Conservation (phyloP, 2,888 invertebrate species). For the Chironomus tentans region DNA sequence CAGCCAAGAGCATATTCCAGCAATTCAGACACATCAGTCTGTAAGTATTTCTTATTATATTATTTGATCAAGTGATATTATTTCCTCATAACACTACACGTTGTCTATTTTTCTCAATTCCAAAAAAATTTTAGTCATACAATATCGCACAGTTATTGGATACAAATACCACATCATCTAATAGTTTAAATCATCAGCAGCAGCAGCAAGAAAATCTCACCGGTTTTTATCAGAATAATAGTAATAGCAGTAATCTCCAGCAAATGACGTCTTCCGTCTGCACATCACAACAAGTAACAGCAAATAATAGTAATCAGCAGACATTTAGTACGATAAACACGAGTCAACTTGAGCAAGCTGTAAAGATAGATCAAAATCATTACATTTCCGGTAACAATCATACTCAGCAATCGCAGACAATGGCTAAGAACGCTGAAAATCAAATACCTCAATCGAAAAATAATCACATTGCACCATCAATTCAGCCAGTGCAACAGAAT, state of each 20-base stretch:
- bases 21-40: slow-evolving; percentile 10
- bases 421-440: neutral
- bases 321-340: slow-evolving; percentile 9
- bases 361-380: slow-evolving; percentile 20
- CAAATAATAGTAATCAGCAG: neutral
- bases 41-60: slow-evolving; percentile 8
- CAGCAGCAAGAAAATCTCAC: slow-evolving; percentile 16
- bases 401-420: slow-evolving; percentile 23
- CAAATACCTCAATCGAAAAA: slow-evolving; percentile 21
- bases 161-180: neutral
- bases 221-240: slow-evolving; percentile 18
- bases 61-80: neutral
- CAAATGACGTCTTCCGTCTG: slow-evolving; percentile 5
- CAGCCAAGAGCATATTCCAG: slow-evolving; percentile 2
- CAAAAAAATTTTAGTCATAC: slow-evolving; percentile 9
- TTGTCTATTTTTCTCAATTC: no score
- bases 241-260: slow-evolving; percentile 9
- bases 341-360: slow-evolving; percentile 9
- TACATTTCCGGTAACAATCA: slow-evolving; percentile 21
- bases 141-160: slow-evolving; percentile 24
- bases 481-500: slow-evolving; percentile 18
- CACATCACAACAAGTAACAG: neutral
- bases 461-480: slow-evolving; percentile 18
- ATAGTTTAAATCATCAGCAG: neutral
- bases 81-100: neutral